phyloP scores from a whole-genome alignment of 1,140 invertebrate species.

The Limonius californicus region DNA sequence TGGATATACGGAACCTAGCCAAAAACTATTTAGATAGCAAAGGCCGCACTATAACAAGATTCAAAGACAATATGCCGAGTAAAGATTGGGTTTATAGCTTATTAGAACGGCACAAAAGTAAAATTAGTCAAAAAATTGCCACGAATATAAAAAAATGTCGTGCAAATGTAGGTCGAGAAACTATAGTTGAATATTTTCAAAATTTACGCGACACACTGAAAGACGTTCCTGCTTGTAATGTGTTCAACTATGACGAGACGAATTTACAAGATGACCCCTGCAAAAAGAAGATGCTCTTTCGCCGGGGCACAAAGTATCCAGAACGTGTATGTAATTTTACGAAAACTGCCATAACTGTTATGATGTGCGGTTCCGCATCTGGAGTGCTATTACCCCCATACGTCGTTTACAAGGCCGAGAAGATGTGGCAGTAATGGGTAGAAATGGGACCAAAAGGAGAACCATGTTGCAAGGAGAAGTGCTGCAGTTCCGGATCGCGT shows the following conservation, averaged over 20 bases:
- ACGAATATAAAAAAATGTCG: background rate
- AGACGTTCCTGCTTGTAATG: too few relatives aligned
- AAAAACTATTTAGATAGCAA: slow-evolving; percentile 22
- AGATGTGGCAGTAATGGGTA: slow-evolving; percentile 38
- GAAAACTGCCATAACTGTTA: too few relatives aligned
- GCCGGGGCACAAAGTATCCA: too few relatives aligned
- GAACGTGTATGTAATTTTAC: too few relatives aligned
- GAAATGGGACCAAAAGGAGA: slow-evolving; percentile 33
- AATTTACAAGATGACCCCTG: too few relatives aligned
- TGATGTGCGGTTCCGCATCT: background rate
- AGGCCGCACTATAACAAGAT: slow-evolving; percentile 6
- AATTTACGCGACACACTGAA: background rate
- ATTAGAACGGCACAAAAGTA: background rate
- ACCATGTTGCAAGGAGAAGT: slow-evolving; percentile 30
- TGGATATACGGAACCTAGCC: slow-evolving; percentile 10
- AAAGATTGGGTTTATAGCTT: slow-evolving; percentile 7
- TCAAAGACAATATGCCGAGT: too few relatives aligned
- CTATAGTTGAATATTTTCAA: background rate
- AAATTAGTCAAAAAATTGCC: background rate
- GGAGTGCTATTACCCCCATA: slow-evolving; percentile 35
- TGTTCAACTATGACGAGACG: too few relatives aligned
- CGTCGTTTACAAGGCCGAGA: slow-evolving; percentile 37
- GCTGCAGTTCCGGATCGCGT: slow-evolving; percentile 27
- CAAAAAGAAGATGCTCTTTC: too few relatives aligned
- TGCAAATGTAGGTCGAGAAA: background rate